Evolutionary conservation across 2,888 invertebrate genomes (phyloP).

Genomic region (Trichogramma dendrolimi): DNA sequence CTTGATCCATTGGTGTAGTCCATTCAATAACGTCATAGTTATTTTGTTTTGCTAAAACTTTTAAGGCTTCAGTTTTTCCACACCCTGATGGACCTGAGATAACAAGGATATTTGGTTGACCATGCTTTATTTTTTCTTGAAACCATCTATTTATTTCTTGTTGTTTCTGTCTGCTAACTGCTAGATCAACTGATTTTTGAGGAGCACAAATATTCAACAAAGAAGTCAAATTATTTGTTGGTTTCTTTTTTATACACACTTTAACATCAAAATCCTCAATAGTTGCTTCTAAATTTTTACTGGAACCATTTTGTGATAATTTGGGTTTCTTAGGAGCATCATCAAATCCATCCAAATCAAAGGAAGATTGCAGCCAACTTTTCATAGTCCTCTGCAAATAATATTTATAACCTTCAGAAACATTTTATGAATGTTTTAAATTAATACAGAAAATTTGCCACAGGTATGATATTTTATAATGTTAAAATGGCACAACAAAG

Average conservation of each 20-base stretch:
- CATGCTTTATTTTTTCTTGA: slow-evolving; percentile 28
- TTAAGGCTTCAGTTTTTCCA: slow-evolving; percentile 76
- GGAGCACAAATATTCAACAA: slow-evolving; percentile 43
- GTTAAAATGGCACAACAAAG: no score
- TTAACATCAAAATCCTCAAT: background rate
- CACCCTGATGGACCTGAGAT: slow-evolving; percentile 80
- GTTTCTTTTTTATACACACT: slow-evolving; percentile 25
- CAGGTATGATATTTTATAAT: no score
- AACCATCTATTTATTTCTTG: slow-evolving; percentile 46
- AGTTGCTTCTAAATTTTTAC: background rate
- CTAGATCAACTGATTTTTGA: slow-evolving; percentile 38
- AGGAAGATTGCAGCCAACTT: slow-evolving; percentile 35
- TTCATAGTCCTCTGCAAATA: slow-evolving; percentile 23
- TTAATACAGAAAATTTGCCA: background rate
- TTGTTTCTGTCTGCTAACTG: slow-evolving; percentile 45
- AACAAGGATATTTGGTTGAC: slow-evolving; percentile 54
- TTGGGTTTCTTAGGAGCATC: slow-evolving; percentile 20
- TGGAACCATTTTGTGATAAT: background rate
- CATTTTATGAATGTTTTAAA: background rate
- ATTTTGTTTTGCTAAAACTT: slow-evolving; percentile 63
- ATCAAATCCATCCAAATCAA: slow-evolving; percentile 28
- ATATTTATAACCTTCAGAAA: slow-evolving; percentile 1
- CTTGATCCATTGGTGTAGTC: slow-evolving; percentile 74
- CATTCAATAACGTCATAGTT: slow-evolving; percentile 69
- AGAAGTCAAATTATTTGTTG: slow-evolving; percentile 33